Evolutionary conservation across 1,140 invertebrate species (phyloP).

Genomic region (Mactra quadrangularis): DNA sequence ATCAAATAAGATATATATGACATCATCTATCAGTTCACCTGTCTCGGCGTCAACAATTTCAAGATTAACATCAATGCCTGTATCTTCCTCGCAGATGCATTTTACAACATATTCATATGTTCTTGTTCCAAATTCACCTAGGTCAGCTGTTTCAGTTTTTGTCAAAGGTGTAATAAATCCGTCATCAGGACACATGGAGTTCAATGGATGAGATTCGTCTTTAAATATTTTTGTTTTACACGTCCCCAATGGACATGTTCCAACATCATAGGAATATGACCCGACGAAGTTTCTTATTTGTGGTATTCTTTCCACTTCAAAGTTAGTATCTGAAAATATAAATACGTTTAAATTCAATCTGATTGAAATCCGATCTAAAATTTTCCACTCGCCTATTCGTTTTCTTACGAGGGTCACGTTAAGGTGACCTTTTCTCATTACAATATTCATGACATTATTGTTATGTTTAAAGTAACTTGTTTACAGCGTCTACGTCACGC

Average conservation of each 20-base stretch:
- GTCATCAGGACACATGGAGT: slow-evolving; percentile 24
- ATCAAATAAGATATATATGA: neutral
- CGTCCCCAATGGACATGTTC: slow-evolving; percentile 27
- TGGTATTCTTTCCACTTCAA: slow-evolving; percentile 30
- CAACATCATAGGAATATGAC: slow-evolving; percentile 25
- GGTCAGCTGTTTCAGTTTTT: neutral
- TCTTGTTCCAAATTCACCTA: neutral
- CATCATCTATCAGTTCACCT: neutral
- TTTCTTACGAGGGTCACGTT: too few species aligned
- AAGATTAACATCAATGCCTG: slow-evolving; percentile 3
- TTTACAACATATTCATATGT: slow-evolving; percentile 1
- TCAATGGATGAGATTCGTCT: too few species aligned
- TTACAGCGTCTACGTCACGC: too few species aligned
- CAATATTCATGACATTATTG: too few species aligned
- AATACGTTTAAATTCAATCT: too few species aligned
- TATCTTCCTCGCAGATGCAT: slow-evolving; percentile 40
- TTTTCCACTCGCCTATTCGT: too few species aligned
- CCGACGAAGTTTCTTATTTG: neutral
- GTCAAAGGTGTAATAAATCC: slow-evolving; percentile 33
- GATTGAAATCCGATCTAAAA: too few species aligned
- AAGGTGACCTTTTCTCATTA: too few species aligned
- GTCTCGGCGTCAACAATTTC: slow-evolving; percentile 9
- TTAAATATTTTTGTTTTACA: slow-evolving; percentile 10
- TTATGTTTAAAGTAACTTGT: too few species aligned
- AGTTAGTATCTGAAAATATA: too few species aligned